Evolutionary conservation across 2,888 invertebrate genomes (phyloP).

Genomic region (Rhyacophila evoluta): DNA sequence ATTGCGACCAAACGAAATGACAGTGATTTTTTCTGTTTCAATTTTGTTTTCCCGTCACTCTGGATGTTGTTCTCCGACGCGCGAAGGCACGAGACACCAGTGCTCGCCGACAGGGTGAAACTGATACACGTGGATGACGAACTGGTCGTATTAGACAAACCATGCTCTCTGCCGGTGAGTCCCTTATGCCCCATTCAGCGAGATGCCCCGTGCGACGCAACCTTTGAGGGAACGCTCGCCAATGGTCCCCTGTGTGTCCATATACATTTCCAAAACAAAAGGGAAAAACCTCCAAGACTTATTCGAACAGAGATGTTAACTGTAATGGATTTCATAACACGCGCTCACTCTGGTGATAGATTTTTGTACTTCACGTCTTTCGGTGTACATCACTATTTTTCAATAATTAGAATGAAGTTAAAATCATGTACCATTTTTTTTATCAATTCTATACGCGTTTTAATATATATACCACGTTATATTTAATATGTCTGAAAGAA

Average conservation of each 20-base stretch:
- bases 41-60: constrained; percentile 55
- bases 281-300: not conserved
- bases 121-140: constrained; percentile 87
- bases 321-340: too few species aligned
- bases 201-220: not conserved
- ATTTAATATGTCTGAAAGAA: too few species aligned
- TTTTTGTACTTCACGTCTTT: too few species aligned
- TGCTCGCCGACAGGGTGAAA: constrained; percentile 83
- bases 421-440: too few species aligned
- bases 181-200: constrained; percentile 59
- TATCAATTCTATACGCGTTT: too few species aligned
- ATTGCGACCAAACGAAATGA: not conserved
- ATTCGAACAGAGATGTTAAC: too few species aligned
- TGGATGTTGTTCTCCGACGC: constrained; percentile 58
- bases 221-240: not conserved
- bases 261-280: not conserved
- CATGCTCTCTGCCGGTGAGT: constrained; percentile 90
- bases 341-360: too few species aligned
- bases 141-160: constrained; percentile 90
- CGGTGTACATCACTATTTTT: too few species aligned
- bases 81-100: constrained; percentile 88
- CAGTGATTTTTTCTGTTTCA: constrained; percentile 34
- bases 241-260: not conserved
- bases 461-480: too few species aligned
- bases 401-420: too few species aligned